phyloP scores from a whole-genome alignment of 2,113 vertebrate species.

The Cottus gobio region DNA sequence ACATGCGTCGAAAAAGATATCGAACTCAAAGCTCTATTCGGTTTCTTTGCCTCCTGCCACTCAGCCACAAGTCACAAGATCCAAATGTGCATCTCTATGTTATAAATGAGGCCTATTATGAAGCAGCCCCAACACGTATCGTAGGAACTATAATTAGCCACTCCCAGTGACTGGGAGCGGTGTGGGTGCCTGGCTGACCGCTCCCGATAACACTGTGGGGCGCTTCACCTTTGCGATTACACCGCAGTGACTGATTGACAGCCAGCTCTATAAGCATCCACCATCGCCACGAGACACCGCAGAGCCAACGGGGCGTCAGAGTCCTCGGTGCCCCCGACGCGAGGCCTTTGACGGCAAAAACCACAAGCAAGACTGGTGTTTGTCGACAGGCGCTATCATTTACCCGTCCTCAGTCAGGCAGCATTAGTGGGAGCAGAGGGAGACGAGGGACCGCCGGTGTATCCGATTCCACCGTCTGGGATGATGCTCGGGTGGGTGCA shows the following conservation, averaged over 20 bases:
- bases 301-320: conserved; percentile 12
- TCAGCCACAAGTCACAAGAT: conserved; percentile 66
- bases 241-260: conserved; percentile 80
- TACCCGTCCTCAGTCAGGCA: conserved; percentile 58
- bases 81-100: conserved; percentile 57
- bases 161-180: conserved; percentile 70
- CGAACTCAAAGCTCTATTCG: not conserved
- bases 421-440: conserved; percentile 60
- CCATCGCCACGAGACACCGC: conserved; percentile 12
- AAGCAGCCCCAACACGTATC: conserved; percentile 29
- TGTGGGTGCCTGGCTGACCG: conserved; percentile 79
- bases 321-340: not conserved
- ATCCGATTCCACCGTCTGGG: conserved; percentile 69
- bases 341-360: conserved; percentile 26
- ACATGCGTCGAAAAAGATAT: conserved; percentile 15
- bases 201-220: conserved; percentile 74
- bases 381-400: conserved; percentile 62
- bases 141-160: conserved; percentile 64
- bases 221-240: conserved; percentile 79
- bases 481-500: conserved; percentile 48
- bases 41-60: conserved; percentile 25
- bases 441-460: conserved; percentile 56
- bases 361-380: conserved; percentile 66
- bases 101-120: conserved; percentile 68
- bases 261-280: conserved; percentile 31